Conservation (phyloP, 2,113 vertebrate genomes). For the Gulo gulo region DNA sequence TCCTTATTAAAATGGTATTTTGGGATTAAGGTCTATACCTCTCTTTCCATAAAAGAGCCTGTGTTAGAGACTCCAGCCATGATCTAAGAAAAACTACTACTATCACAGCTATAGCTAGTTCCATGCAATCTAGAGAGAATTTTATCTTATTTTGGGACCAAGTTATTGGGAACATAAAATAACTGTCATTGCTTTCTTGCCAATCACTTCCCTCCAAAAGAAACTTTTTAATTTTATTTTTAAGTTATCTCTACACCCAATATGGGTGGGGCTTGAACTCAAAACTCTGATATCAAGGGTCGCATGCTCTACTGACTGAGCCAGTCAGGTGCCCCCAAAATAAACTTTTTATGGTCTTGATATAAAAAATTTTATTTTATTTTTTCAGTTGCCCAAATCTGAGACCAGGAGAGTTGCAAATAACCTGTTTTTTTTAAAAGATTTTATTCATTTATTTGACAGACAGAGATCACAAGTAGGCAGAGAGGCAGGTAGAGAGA, state of each 20-base stretch:
- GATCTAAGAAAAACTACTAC: background rate
- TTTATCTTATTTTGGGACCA: background rate
- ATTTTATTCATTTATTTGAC: too few relatives aligned
- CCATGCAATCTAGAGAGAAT: background rate
- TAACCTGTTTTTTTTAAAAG: background rate
- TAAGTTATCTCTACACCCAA: background rate
- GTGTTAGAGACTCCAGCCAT: background rate
- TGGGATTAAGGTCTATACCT: background rate
- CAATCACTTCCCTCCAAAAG: background rate
- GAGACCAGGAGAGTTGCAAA: background rate
- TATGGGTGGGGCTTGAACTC: background rate
- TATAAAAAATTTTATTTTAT: background rate
- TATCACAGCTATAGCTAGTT: background rate
- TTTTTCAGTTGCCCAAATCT: background rate
- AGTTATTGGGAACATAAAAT: background rate
- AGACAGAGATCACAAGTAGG: too few relatives aligned
- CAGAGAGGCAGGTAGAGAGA: too few relatives aligned
- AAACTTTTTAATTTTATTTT: background rate
- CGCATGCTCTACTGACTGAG: background rate
- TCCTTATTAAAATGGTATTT: background rate
- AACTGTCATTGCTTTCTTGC: background rate
- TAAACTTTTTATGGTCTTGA: background rate
- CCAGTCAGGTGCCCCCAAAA: background rate
- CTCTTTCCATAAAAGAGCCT: background rate
- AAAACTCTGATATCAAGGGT: background rate